Evolutionary conservation across 2,113 vertebrate species (phyloP), one percentile per base, ranked within the genome.

Genomic region (Corythornis vintsioides): DNA sequence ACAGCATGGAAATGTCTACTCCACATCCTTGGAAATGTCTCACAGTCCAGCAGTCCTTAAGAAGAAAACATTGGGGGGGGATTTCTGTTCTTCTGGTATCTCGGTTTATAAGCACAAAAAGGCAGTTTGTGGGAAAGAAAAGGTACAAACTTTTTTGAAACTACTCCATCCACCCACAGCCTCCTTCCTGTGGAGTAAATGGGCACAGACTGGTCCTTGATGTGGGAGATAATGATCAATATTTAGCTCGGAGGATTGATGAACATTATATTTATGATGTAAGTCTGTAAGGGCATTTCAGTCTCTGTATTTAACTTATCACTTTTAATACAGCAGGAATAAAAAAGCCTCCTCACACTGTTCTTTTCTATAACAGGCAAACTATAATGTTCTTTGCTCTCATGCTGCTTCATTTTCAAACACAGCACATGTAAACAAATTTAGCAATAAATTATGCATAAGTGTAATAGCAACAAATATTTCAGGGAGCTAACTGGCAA

Each of bases 381-480:
- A 92, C 84, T 86, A 61, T 93, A 91, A 91, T 71, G 63, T 90
- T 94, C 89, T 73, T 75, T 73, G 57, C 76, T 89, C 31, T 90
- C 92, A 83, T 89, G 88, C 88, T 96, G 92, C 90, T 96, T 94
- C 88, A 81, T 85, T 96, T 95, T 90, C 77, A 93, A 95, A 91
- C 90, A 90, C 20, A 83, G 92, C 57, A 65, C 74, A 83, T 83
- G 90, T 91, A 93, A 95, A 95, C 89, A 93, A 94, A 91, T 93
- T 92, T 92, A 85, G 64, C 47, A 93, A 95, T 96, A 96, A 96
- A 96, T 94, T 96, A 96, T 92, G 86, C 74, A 95, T 61, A 90
- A 87, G 56, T 77, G 66, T 75, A 94, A 88, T 78, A 81, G 73
- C 72, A 93, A 92, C 91, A 96, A 95, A 93, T 93, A 95, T 96